These are phyloP conservation scores for Chamaea fasciata DNA, from an alignment of 2,113 vertebrate species.

Conservation along the genomic window DNA sequence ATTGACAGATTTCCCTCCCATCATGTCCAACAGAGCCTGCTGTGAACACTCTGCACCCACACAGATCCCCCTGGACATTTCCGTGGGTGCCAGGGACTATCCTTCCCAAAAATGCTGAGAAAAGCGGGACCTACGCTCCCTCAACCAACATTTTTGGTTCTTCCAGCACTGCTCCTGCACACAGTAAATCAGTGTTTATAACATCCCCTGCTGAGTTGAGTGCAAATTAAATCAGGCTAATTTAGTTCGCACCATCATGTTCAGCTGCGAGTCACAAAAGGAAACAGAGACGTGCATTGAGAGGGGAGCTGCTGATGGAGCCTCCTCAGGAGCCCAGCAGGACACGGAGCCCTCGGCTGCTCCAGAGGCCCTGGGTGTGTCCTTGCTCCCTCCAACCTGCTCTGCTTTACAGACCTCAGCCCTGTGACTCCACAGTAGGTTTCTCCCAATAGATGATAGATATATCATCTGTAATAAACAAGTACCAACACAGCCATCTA, in stretches of 20 bases:
- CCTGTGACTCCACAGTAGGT: neutral
- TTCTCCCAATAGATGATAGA: neutral
- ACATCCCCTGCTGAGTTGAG: neutral
- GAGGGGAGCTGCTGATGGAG: neutral
- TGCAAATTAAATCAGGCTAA: conserved; percentile 47
- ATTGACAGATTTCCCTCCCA: neutral
- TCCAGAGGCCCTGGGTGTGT: neutral
- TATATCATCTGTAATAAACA: neutral
- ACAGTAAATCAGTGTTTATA: conserved; percentile 41
- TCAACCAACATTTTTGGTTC: neutral
- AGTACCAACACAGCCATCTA: neutral
- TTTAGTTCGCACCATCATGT: neutral
- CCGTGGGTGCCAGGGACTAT: accelerated
- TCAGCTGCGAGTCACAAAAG: conserved; percentile 2
- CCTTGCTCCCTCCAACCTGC: neutral
- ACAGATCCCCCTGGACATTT: neutral
- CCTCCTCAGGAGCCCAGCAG: accelerated
- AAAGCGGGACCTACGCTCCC: neutral
- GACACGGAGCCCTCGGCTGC: accelerated
- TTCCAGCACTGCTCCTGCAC: neutral
- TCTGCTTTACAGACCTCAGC: neutral
- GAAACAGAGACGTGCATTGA: neutral
- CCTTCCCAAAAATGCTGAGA: neutral
- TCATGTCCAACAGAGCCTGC: neutral
- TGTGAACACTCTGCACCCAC: neutral